Conservation (phyloP, 2,888 invertebrate species). For the Portevinia maculata region DNA sequence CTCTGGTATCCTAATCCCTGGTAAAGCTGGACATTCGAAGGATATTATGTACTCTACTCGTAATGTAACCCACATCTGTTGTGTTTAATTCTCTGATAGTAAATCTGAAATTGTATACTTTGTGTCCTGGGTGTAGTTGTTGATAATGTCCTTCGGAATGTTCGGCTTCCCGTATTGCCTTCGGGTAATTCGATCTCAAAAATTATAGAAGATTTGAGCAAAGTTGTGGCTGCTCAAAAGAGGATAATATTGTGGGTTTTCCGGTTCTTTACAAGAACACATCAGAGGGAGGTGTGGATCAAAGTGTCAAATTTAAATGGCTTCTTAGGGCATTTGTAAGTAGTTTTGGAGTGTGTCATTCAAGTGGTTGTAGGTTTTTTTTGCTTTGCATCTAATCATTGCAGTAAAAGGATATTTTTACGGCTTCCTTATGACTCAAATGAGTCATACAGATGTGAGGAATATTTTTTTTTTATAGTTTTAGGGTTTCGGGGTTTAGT, state of each 20-base stretch:
- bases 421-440: slow-evolving; percentile 37
- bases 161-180: not conserved
- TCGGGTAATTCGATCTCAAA: slow-evolving; percentile 54
- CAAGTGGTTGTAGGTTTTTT: slow-evolving; percentile 6
- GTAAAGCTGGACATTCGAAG: slow-evolving; percentile 43
- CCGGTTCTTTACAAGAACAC: slow-evolving; percentile 34
- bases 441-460: slow-evolving; percentile 25
- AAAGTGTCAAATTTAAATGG: slow-evolving; percentile 66
- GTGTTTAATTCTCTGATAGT: slow-evolving; percentile 24
- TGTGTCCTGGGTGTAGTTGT: slow-evolving; percentile 39
- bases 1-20: slow-evolving; percentile 39
- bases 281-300: slow-evolving; percentile 50
- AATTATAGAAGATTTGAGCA: slow-evolving; percentile 59
- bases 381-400: slow-evolving; percentile 5
- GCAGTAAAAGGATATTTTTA: slow-evolving; percentile 25
- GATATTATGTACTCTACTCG: not conserved
- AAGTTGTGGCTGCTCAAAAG: slow-evolving; percentile 59
- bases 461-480: not conserved
- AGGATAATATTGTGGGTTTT: slow-evolving; percentile 53
- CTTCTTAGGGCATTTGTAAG: slow-evolving; percentile 58
- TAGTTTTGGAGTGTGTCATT: slow-evolving; percentile 54
- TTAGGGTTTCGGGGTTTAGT: slow-evolving; percentile 3
- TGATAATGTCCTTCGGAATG: slow-evolving; percentile 22
- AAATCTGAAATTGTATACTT: slow-evolving; percentile 68
- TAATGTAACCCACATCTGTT: slow-evolving; percentile 67